Base-by-base conservation (phyloP, 2,797 vertebrate species). In the Myotis planiceps region DNA sequence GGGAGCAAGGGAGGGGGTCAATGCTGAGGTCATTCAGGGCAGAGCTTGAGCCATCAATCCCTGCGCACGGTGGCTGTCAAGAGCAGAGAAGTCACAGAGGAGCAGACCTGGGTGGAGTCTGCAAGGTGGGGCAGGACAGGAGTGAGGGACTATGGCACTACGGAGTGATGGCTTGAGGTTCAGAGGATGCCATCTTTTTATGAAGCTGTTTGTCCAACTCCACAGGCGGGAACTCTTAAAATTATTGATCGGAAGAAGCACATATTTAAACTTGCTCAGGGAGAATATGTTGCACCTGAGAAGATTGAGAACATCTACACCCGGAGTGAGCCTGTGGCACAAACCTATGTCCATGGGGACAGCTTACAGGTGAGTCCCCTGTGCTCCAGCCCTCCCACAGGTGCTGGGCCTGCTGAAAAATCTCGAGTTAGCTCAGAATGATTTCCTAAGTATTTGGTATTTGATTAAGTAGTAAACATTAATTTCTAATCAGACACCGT, bases 261-360 rank as follows among this genome's bases (percentile, higher is more conserved):
- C 95, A 99, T 99, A 98, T 99, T 99, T 98, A 99, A 99, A 98
- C 98, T 99, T 97, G 99, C 99, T 81, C 99, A 99, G 98, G 99
- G 99, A 86, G 99, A 99, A 97, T 99, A 99, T 74, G 99, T 99
- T 84, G 99, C 99, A 3, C 99, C 99, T 0, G 99, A 99, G 98
- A 99, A 99, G 98, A 99, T 99, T 2, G 99, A 99, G 98, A 99
- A 99, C 95, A 99, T 99, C 98, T 99, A 99, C 91, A 99, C 99
- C 94, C 99, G 99, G 92, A 99, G 99, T 45, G 99, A 99, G 85
- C 99, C 99, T 6, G 99, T 99, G 91, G 98, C 99, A 3, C 99
- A 99, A 98, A 98, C 99, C 82, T 99, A 99, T 0, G 98, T 99
- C 86, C 99, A 99, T 1, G 99, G 99, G 86, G 99, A 99, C 97